A percentile compares a stretch with the other conserved stretches of the same genome.
These are phyloP conservation scores for Cyphomyrus discorhynchus DNA, from an alignment of 2,113 vertebrate genomes.

Conservation along the genomic window DNA sequence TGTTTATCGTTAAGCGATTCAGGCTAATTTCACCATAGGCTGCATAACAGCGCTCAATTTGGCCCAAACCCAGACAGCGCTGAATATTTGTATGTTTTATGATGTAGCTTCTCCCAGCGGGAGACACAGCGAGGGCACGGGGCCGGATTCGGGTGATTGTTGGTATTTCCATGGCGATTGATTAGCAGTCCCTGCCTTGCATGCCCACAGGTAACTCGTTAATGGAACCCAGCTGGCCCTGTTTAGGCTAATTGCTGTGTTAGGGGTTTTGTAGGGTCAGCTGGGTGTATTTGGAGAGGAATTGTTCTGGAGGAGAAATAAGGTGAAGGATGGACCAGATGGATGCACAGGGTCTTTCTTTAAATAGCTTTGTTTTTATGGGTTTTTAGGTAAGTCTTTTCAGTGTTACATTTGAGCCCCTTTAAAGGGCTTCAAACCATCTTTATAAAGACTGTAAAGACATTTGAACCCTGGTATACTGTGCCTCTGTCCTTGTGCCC, in stretches of 20 bases:
- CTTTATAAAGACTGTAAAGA: background rate
- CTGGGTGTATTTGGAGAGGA: background rate
- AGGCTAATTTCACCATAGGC: background rate
- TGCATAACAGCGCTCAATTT: background rate
- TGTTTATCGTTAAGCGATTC: background rate
- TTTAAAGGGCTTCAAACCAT: background rate
- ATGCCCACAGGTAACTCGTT: background rate
- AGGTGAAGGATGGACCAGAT: background rate
- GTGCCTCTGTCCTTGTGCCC: background rate
- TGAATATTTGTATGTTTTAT: background rate
- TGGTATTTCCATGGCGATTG: background rate
- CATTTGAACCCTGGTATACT: background rate
- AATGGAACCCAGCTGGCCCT: background rate
- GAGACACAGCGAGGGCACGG: background rate
- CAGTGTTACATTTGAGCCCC: background rate
- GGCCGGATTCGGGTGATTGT: background rate
- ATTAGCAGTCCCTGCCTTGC: background rate
- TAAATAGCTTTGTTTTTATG: background rate
- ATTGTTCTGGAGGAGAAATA: background rate
- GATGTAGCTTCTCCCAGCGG: background rate
- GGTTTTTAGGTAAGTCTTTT: background rate
- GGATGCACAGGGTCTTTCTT: background rate
- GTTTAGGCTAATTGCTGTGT: conserved; percentile 3
- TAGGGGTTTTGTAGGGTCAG: conserved; percentile 4
- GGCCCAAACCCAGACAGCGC: background rate